Percentiles rank a stretch among this genome's conserved stretches.
phyloP scores from a whole-genome alignment of 1,140 invertebrate genomes.

The Lucilia sericata region DNA sequence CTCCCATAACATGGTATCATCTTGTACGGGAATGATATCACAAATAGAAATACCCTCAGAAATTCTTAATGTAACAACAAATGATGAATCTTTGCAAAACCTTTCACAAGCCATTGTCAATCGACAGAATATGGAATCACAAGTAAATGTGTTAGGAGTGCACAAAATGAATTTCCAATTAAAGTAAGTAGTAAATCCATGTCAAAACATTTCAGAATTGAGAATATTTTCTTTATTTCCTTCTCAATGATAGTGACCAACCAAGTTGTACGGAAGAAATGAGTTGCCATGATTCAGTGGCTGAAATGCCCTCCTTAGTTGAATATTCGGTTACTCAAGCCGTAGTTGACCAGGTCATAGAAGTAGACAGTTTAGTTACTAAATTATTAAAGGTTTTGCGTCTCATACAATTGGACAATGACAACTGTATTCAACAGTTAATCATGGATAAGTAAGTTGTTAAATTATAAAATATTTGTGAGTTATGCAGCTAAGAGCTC shows the following conservation, averaged over 20 bases:
- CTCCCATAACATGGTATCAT: slow-evolving; percentile 78
- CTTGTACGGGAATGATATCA: slow-evolving; percentile 66
- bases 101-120: slow-evolving; percentile 75
- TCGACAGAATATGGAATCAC: slow-evolving; percentile 70
- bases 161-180: slow-evolving; percentile 52
- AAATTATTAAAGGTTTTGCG: slow-evolving; percentile 80
- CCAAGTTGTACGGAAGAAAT: slow-evolving; percentile 64
- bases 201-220: background rate
- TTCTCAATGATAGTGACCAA: slow-evolving; percentile 50
- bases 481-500: too few relatives aligned
- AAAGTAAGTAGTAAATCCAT: slow-evolving; percentile 52
- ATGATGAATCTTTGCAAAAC: slow-evolving; percentile 75
- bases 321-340: slow-evolving; percentile 68
- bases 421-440: slow-evolving; percentile 74
- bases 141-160: slow-evolving; percentile 55
- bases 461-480: background rate
- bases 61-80: slow-evolving; percentile 55
- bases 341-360: slow-evolving; percentile 80
- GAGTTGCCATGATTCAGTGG: slow-evolving; percentile 65
- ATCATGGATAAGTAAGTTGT: slow-evolving; percentile 68
- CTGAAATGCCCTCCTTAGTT: slow-evolving; percentile 67
- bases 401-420: slow-evolving; percentile 78
- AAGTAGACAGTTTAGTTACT: slow-evolving; percentile 80
- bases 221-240: background rate
- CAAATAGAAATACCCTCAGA: slow-evolving; percentile 66